These are phyloP conservation scores for Caenorhabditis parvicauda DNA, from an alignment of 2,888 invertebrate genomes.

Conservation along the genomic window DNA sequence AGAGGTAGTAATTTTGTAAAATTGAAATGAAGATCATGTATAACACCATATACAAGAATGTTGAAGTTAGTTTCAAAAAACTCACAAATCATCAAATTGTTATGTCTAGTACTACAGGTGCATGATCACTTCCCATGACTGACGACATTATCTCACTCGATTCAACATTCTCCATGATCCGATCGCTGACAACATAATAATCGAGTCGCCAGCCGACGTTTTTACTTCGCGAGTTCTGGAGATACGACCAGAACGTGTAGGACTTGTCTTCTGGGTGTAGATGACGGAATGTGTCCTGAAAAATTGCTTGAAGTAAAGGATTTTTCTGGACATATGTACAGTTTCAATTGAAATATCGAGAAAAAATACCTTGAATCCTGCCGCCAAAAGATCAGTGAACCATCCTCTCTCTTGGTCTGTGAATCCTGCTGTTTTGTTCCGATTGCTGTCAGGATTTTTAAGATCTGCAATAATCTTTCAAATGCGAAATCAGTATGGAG, in stretches of 20 bases:
- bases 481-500: background rate
- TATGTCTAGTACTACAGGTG: constrained; percentile 80
- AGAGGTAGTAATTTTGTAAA: no score
- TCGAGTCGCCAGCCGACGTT: constrained; percentile 97
- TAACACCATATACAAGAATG: no score
- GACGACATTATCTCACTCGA: constrained; percentile 80
- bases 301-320: background rate
- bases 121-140: constrained; percentile 92
- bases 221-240: constrained; percentile 80
- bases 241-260: constrained; percentile 94
- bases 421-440: constrained; percentile 86
- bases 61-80: no score
- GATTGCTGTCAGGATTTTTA: constrained; percentile 86
- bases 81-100: no score
- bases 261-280: constrained; percentile 79
- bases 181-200: constrained; percentile 85
- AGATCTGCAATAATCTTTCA: constrained; percentile 68
- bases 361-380: constrained; percentile 69
- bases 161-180: constrained; percentile 72
- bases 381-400: constrained; percentile 78
- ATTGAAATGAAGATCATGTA: no score
- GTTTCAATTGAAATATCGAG: background rate
- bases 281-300: constrained; percentile 68
- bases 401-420: constrained; percentile 89
- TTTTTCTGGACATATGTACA: background rate